A percentile compares a stretch with the other conserved stretches of the same genome.
Evolutionary conservation across 2,113 vertebrate species (phyloP).

Genomic region (Larimichthys polyactis): DNA sequence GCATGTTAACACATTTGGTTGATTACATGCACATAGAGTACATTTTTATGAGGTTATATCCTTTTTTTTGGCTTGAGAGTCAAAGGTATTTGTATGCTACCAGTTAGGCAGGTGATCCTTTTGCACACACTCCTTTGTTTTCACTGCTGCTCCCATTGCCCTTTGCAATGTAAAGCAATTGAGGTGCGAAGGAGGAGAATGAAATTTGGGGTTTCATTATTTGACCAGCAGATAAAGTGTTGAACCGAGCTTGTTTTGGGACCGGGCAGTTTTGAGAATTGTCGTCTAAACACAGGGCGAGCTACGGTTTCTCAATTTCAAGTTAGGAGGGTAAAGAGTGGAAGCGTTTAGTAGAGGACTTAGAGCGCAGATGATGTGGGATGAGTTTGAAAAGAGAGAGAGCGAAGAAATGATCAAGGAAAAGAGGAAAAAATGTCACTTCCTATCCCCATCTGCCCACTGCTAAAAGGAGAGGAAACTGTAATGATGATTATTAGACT

Average conservation of each 20-base stretch:
- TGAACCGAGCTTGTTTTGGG: not conserved
- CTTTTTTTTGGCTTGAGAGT: not conserved
- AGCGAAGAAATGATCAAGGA: conserved; percentile 27
- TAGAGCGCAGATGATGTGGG: conserved; percentile 7
- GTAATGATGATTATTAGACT: conserved; percentile 70
- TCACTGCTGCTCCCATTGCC: not conserved
- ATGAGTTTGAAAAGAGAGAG: conserved; percentile 15
- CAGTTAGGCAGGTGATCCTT: not conserved
- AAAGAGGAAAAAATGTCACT: conserved; percentile 44
- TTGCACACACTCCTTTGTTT: not conserved
- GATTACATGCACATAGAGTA: no score
- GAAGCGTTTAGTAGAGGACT: not conserved
- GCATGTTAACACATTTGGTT: no score
- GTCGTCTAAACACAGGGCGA: not conserved
- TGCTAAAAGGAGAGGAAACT: conserved; percentile 52
- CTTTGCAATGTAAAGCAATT: not conserved
- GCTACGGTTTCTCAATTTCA: conserved; percentile 1
- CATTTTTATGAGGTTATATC: not conserved
- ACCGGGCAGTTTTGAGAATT: not conserved
- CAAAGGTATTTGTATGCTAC: not conserved
- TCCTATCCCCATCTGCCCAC: conserved; percentile 50
- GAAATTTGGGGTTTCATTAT: conserved; percentile 5
- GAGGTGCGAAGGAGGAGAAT: conserved; percentile 2
- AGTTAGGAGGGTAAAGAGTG: conserved; percentile 6
- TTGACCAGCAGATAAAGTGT: conserved; percentile 11